A percentile compares a stretch with the other conserved stretches of the same genome.
These are phyloP conservation scores for Pluvialis apricaria DNA, from an alignment of 2,113 vertebrate genomes.

Conservation along the genomic window DNA sequence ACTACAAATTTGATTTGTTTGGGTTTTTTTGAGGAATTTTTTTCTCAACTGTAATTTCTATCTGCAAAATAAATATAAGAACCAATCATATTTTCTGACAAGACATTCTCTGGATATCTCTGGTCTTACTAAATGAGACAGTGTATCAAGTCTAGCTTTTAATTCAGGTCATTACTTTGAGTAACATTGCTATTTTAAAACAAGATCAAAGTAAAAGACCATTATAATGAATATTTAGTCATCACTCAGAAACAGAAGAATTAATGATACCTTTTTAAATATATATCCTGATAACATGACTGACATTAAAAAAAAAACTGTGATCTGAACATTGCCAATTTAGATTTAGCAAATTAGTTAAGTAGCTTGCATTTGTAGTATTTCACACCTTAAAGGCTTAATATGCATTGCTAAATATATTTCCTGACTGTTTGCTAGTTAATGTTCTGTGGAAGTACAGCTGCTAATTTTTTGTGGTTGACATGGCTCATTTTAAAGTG, in stretches of 20 bases:
- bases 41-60: neutral
- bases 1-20: neutral
- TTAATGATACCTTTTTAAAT: constrained; percentile 24
- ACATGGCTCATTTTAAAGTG: constrained; percentile 64
- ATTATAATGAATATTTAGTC: constrained; percentile 13
- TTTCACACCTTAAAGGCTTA: constrained; percentile 65
- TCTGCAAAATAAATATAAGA: neutral
- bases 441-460: constrained; percentile 57
- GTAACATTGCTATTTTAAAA: constrained; percentile 12
- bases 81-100: neutral
- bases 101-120: neutral
- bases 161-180: constrained; percentile 8
- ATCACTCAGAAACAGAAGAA: constrained; percentile 5
- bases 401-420: constrained; percentile 68
- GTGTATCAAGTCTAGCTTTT: neutral
- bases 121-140: neutral
- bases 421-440: constrained; percentile 70
- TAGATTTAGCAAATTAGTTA: constrained; percentile 63
- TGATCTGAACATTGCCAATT: constrained; percentile 46
- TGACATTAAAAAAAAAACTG: constrained; percentile 29
- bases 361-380: constrained; percentile 62
- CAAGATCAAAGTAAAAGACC: constrained; percentile 12
- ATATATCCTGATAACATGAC: constrained; percentile 18
- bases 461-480: constrained; percentile 63
- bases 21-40: neutral